Base-by-base conservation (phyloP, 2,797 vertebrate species). In the Babyrousa celebensis region DNA sequence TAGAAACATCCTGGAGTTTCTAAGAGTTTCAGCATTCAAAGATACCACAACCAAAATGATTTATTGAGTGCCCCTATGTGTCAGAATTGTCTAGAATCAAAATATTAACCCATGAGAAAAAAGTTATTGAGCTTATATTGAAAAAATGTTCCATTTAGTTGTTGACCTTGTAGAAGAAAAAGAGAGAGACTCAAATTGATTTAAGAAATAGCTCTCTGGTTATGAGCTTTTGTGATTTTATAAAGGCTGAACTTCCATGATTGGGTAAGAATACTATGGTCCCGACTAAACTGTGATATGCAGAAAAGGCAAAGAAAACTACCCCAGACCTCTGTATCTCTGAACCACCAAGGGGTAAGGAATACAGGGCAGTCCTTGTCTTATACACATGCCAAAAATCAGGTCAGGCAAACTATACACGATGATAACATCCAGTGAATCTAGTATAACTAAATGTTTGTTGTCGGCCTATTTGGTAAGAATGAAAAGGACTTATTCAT, bases 1-100 rank as follows among this genome's bases (percentile, higher is more conserved):
- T n/a, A 80, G 88, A 86, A 94, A 92, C 20, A 70, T 78, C 25
- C 21, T 92, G 68, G 23, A 90, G 56, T 70, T 25, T 90, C 18
- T 40, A 94, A 52, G 14, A 85, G 70, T 80, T 95, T 63, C 77
- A 25, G 11, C 56, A 86, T 96, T 91, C 68, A 85, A 87, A 89
- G 40, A 60, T 40, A 72, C 21, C 25, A 85, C 21, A 95, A 89
- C 18, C 56, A 88, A 80, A 94, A 93, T 48, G 20, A 87, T 86
- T n/a, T 74, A 85, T 0, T 75, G 78, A 95, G 14, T 65, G 11
- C 29, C 65, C 62, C 27, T 87, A 43, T 7, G 12, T 58, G 20
- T 72, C 21, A 36, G 93, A 74, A n/a, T 17, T 89, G 1, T 68
- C 84, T 71, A 60, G 56, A 91, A 90, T 84, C 74, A 91, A 80